phyloP scores from a whole-genome alignment of 2,888 invertebrate genomes.

The Epiblema foenella region DNA sequence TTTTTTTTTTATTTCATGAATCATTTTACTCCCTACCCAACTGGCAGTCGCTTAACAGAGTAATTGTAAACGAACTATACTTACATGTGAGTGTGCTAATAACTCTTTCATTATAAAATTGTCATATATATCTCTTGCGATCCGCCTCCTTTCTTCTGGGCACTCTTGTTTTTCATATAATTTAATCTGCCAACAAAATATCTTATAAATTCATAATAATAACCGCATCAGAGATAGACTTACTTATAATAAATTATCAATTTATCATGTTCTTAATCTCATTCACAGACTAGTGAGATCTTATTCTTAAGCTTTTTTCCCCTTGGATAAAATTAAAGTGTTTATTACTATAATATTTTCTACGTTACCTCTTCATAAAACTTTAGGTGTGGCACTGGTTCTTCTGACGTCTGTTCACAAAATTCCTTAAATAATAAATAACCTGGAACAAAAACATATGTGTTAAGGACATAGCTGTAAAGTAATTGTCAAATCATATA shows the following conservation, averaged over 20 bases:
- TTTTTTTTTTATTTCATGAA: neutral
- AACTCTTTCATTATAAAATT: slow-evolving; percentile 99
- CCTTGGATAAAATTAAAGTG: too few relatives aligned
- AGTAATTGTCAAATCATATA: slow-evolving; percentile 31
- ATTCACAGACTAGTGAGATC: too few relatives aligned
- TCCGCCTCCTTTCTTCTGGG: slow-evolving; percentile 96
- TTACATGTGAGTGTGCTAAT: slow-evolving; percentile 98
- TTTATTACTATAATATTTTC: slow-evolving; percentile 9
- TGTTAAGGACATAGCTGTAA: slow-evolving; percentile 33
- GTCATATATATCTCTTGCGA: slow-evolving; percentile 99
- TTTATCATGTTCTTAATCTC: too few relatives aligned
- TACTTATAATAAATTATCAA: too few relatives aligned
- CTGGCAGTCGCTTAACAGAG: neutral
- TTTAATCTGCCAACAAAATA: slow-evolving; percentile 92
- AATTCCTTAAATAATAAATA: slow-evolving; percentile 99
- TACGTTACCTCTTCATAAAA: slow-evolving; percentile 98
- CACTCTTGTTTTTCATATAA: slow-evolving; percentile 99
- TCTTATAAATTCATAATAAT: slow-evolving; percentile 17
- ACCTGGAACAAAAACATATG: slow-evolving; percentile 88
- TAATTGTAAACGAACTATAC: slow-evolving; percentile 64
- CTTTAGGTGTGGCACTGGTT: slow-evolving; percentile 98
- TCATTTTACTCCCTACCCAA: too few relatives aligned
- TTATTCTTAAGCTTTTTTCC: too few relatives aligned
- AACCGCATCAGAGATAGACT: too few relatives aligned
- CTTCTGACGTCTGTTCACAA: slow-evolving; percentile 98